Evolutionary conservation across 2,888 invertebrate species (phyloP), one percentile per base, ranked within the genome.

Genomic region (Drosophila barbarae): DNA sequence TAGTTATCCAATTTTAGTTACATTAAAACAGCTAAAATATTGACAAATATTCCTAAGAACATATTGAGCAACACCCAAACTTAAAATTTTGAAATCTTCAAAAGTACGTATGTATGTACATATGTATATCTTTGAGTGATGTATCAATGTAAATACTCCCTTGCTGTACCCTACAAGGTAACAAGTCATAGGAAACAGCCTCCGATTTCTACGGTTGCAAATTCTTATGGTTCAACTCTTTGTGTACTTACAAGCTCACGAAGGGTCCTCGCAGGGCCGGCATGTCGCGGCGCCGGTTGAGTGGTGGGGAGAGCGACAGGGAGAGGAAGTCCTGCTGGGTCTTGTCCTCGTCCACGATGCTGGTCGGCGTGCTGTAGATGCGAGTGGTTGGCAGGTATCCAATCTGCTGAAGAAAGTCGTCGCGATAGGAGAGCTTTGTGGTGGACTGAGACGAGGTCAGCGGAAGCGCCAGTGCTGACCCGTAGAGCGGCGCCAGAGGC

Each of bases 251-350:
- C 90, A 90, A 83, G 69, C 90, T 90, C 53, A 89, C 87, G 63
- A 88, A 89, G 52, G 89, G 87, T 70, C 90, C 90, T 66, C 89
- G 80, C 52, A 90, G 70, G 15, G 89, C 88, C 46, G 89, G 89
- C 89, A 90, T 89, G 59, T 89, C 88, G 58, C 88, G 86, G 23
- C 90, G 86, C 28, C 90, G 87, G 78, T 88, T 90, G 61, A 90
- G 76, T 46, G 90, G 90, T 60, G 90, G 90, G 41, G 90, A 90
- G 72, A 90, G 81, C 36, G 90, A 90, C 57, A 90, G 72, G 52
- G 90, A 90, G 66, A 90, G 77, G 70, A 89, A 90, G 60, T 89
- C 88, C 78, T 89, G 90, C 72, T 89, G 89, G 4, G 87, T 82
- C 61, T 86, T 86, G 71, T 88, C 88, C 77, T 89, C 89, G 64